Evolutionary conservation across 2,888 invertebrate genomes (phyloP).

Genomic region (Cephus pygmeus): DNA sequence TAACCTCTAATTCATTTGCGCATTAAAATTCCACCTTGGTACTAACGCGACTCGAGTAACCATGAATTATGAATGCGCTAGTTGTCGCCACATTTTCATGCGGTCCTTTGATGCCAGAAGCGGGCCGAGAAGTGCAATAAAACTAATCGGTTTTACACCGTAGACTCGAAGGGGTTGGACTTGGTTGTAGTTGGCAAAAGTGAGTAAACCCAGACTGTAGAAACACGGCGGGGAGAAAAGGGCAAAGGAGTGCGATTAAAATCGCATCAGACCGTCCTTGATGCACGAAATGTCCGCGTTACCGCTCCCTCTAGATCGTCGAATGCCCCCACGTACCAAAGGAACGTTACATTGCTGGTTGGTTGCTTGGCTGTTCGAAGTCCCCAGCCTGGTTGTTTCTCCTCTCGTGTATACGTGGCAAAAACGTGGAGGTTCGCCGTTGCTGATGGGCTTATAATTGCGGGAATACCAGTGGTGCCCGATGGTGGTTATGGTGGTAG

Average conservation of each 20-base stretch:
- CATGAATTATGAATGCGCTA: slow-evolving; percentile 4
- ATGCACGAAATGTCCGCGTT: slow-evolving; percentile 54
- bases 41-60: not conserved
- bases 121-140: not conserved
- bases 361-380: not conserved
- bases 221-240: slow-evolving; percentile 20
- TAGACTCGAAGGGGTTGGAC: slow-evolving; percentile 31
- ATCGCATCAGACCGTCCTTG: slow-evolving; percentile 51
- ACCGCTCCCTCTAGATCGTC: slow-evolving; percentile 21
- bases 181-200: slow-evolving; percentile 18
- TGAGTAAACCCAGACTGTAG: not conserved
- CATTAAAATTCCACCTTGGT: slow-evolving; percentile 8
- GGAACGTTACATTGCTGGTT: not conserved
- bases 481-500: slow-evolving; percentile 12
- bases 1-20: not conserved
- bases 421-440: slow-evolving; percentile 46
- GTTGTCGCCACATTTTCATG: slow-evolving; percentile 6
- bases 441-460: slow-evolving; percentile 58
- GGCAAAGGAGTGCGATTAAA: slow-evolving; percentile 46
- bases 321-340: slow-evolving; percentile 6
- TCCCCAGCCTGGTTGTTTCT: slow-evolving; percentile 9
- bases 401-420: slow-evolving; percentile 31
- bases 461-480: slow-evolving; percentile 30
- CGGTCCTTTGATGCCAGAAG: not conserved
- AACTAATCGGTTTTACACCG: slow-evolving; percentile 43